Conservation (phyloP, 2,797 vertebrate genomes). For the Pangasius krempfi region DNA sequence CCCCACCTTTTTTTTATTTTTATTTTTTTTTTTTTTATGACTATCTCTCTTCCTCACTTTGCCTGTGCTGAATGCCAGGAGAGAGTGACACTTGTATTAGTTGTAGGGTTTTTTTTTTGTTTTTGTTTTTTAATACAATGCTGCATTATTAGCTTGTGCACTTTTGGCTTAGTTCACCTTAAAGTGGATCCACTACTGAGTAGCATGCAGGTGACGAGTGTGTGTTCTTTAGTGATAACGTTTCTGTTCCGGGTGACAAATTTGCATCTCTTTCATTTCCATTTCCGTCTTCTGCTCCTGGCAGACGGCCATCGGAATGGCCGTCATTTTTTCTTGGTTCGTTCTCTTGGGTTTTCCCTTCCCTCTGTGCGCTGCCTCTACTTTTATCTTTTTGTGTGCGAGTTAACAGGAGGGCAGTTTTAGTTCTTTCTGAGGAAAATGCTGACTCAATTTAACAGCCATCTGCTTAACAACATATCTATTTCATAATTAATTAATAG, state of each 20-base stretch:
- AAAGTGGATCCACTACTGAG: conserved; percentile 62
- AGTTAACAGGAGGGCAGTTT: conserved; percentile 31
- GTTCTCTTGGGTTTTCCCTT: conserved; percentile 35
- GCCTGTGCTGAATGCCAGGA: conserved; percentile 19
- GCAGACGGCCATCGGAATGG: neutral
- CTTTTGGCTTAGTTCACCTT: conserved; percentile 59
- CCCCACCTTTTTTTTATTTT: no score
- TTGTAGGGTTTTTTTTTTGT: conserved; percentile 23
- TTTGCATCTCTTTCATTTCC: conserved; percentile 14
- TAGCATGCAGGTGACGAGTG: conserved; percentile 58
- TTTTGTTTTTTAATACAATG: conserved; percentile 39
- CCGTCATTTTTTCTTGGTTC: conserved; percentile 14
- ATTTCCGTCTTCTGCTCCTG: conserved; percentile 5
- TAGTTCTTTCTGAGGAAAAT: conserved; percentile 28
- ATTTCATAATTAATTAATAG: conserved; percentile 46
- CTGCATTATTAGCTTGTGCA: conserved; percentile 60
- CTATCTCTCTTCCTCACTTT: conserved; percentile 27
- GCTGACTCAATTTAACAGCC: conserved; percentile 36
- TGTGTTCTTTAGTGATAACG: conserved; percentile 47
- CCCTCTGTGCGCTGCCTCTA: conserved; percentile 23
- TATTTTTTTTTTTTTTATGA: conserved; percentile 7
- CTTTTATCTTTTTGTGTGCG: conserved; percentile 43
- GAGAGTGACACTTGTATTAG: conserved; percentile 45
- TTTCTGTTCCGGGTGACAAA: conserved; percentile 39
- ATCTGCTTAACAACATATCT: conserved; percentile 45